phyloP scores from a whole-genome alignment of 2,113 vertebrate genomes.

The Phylloscopus trochiloides region DNA sequence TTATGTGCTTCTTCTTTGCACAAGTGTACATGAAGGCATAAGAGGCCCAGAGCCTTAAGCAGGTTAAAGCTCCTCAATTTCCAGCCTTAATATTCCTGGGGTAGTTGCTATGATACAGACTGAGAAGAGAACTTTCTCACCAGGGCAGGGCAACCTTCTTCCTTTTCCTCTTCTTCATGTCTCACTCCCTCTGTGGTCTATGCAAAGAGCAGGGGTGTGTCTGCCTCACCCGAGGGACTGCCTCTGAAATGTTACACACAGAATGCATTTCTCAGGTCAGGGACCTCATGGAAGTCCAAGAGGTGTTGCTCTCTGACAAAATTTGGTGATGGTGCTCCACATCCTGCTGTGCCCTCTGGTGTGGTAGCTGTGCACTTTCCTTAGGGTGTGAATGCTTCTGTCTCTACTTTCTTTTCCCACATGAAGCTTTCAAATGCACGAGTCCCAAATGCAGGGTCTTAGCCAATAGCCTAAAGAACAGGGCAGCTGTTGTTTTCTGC shows the following conservation, averaged over 20 bases:
- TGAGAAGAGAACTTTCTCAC: not conserved
- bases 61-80: not conserved
- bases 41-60: not conserved
- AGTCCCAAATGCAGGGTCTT: not conserved
- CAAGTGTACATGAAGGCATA: not conserved
- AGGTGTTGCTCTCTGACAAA: not conserved
- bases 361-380: not conserved
- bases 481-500: not conserved
- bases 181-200: not conserved
- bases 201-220: accelerated
- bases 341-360: accelerated
- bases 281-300: not conserved
- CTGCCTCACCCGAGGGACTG: not conserved
- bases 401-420: not conserved
- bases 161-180: not conserved
- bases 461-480: not conserved
- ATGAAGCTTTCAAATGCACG: not conserved
- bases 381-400: accelerated
- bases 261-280: not conserved
- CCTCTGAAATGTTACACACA: accelerated
- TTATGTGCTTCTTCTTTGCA: not conserved
- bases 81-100: not conserved
- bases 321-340: not conserved
- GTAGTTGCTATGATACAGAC: not conserved
- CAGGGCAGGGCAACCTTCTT: not conserved